Evolutionary conservation across 2,113 vertebrate species (phyloP), one percentile per base, ranked within the genome.

Genomic region (Pao palembangensis): DNA sequence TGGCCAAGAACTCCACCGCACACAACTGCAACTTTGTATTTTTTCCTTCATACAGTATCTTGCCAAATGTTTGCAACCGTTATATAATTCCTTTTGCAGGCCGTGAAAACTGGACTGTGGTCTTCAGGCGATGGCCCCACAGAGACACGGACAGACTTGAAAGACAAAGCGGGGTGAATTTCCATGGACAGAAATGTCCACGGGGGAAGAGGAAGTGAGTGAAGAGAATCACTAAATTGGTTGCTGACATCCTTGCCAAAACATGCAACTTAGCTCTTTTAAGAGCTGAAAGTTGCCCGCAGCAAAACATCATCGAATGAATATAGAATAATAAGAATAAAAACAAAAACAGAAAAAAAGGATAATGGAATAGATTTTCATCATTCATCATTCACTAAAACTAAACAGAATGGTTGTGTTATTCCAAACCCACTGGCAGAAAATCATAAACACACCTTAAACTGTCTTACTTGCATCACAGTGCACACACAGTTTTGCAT

Each of bases 61-160:
- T 19, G 47, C n/a, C n/a, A 19, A 19, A 49, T 18, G 12, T 49
- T n/a, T 19, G n/a, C n/a, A 49, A 20, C 3, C 17, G 7, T 18
- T n/a, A 49, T n/a, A 49, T 11, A 19, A 49, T 19, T n/a, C 17
- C 47, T 49, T 5, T 18, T 18, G 47, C n/a, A 2, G 6, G 2
- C n/a, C 3, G 20, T 50, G 31, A 64, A 49, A 4, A 49, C 12
- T 4, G 6, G 10, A 61, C 6, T 18, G 47, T n/a, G 41, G 15
- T 28, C n/a, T 5, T 43, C 20, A 44, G 47, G 43, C 31, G 16
- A 20, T 7, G 16, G 6, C 23, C 13, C 17, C 21, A 21, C 41
- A 58, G 23, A 46, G n/a, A 58, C 21, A 21, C 20, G n/a, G 41
- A 54, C 15, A 48, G 23, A 65, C 14, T 64, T 21, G 21, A 51